Evolutionary conservation across 2,113 vertebrate species (phyloP).

Genomic region (Cairina moschata): DNA sequence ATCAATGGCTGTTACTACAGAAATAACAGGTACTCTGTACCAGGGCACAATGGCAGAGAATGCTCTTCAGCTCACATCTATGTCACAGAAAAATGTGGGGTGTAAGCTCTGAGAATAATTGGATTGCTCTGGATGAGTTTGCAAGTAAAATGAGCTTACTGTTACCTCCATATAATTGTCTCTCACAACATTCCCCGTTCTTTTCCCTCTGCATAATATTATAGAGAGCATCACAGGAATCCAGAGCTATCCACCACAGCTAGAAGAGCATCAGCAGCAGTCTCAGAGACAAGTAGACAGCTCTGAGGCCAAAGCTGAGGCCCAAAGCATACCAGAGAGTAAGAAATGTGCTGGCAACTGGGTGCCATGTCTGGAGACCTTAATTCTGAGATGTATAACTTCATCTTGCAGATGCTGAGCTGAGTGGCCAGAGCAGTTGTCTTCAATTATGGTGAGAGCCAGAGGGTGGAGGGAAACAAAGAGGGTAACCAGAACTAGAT

Average conservation of each 20-base stretch:
- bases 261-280: not conserved
- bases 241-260: rapidly evolving
- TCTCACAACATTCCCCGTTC: not conserved
- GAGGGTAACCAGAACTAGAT: conserved; percentile 31
- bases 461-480: conserved; percentile 29
- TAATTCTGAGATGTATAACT: conserved; percentile 18
- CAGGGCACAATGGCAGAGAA: not conserved
- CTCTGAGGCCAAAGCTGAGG: not conserved
- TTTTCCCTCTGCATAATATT: not conserved
- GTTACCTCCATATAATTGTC: not conserved
- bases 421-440: conserved; percentile 62
- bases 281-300: not conserved
- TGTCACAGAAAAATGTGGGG: not conserved
- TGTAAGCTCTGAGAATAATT: not conserved
- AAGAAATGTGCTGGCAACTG: conserved; percentile 18
- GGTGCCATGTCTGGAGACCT: not conserved
- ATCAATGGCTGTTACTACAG: not conserved
- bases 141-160: not conserved
- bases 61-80: not conserved
- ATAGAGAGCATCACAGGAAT: not conserved
- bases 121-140: not conserved
- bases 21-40: not conserved
- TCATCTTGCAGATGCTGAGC: conserved; percentile 45
- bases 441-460: conserved; percentile 58
- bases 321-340: not conserved